Percentiles rank a stretch among this genome's conserved stretches.
Conservation (phyloP, 2,888 invertebrate genomes). For the Caenorhabditis angaria region DNA sequence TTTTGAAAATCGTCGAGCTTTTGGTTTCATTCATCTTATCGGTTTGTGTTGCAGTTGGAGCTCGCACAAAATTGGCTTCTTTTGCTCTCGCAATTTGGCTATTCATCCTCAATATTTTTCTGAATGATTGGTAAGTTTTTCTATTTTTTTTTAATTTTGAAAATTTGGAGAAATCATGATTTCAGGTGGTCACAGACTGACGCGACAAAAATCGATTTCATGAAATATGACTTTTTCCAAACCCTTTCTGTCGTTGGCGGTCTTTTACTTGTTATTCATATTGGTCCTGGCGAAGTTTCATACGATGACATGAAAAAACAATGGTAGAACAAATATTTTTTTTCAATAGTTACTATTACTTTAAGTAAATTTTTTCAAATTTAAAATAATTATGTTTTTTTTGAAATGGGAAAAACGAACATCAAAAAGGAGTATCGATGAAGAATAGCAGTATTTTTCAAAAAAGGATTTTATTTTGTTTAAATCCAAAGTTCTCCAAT, state of each 20-base stretch:
- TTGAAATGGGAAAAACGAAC: not conserved
- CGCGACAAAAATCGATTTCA: conserved; percentile 94
- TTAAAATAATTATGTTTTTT: not conserved
- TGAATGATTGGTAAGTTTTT: conserved; percentile 85
- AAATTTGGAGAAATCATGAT: not conserved
- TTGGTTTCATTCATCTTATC: conserved; percentile 35
- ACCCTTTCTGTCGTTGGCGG: conserved; percentile 96
- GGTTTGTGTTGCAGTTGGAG: conserved; percentile 85
- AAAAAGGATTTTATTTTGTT: too few relatives aligned
- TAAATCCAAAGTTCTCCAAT: conserved; percentile 33
- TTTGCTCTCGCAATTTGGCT: conserved; percentile 89
- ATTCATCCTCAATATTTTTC: conserved; percentile 86
- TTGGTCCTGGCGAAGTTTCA: conserved; percentile 97
- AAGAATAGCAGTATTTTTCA: too few relatives aligned
- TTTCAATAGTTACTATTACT: not conserved
- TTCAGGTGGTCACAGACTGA: conserved; percentile 80
- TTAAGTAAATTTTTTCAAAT: not conserved
- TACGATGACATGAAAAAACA: conserved; percentile 99
- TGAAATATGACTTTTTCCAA: conserved; percentile 97
- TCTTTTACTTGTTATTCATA: conserved; percentile 93
- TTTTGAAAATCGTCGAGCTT: not conserved
- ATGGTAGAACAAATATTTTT: conserved; percentile 80
- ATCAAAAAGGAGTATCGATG: too few relatives aligned
- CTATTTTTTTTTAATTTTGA: not conserved
- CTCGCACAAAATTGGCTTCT: conserved; percentile 97